phyloP scores from a whole-genome alignment of 23 tunicate species.

The Botrylloides violaceus region DNA sequence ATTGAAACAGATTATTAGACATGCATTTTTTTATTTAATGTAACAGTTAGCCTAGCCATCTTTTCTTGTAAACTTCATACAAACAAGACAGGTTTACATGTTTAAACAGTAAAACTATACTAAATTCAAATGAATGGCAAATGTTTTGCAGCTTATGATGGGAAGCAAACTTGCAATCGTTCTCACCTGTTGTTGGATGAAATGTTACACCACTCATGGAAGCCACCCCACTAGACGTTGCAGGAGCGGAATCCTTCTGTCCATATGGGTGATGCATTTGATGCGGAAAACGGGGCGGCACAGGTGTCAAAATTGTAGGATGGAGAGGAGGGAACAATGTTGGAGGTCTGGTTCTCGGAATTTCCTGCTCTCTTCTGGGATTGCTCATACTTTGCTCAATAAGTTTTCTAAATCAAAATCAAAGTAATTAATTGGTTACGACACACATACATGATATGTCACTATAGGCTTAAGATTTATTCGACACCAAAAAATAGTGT shows the following conservation, averaged over 20 bases:
- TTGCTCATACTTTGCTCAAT: constrained; percentile 49
- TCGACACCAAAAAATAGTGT: neutral
- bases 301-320: constrained; percentile 23
- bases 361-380: constrained; percentile 58
- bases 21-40: no score
- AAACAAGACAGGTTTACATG: no score
- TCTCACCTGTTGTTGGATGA: neutral
- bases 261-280: neutral
- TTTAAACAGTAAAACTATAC: no score
- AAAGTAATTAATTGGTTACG: neutral
- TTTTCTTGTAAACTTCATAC: no score
- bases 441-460: no score
- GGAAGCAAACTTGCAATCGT: no score
- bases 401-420: constrained; percentile 26
- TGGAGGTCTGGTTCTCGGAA: constrained; percentile 4
- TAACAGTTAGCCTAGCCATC: no score
- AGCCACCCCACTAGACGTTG: neutral
- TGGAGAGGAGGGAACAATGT: constrained; percentile 17
- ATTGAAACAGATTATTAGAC: no score
- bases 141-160: no score
- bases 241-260: no score
- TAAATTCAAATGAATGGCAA: no score
- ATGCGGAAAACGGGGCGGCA: neutral
- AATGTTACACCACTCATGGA: neutral
- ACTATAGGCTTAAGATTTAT: no score